These are phyloP conservation scores for Pedetes capensis DNA, from an alignment of 2,113 vertebrate genomes.

Conservation along the genomic window DNA sequence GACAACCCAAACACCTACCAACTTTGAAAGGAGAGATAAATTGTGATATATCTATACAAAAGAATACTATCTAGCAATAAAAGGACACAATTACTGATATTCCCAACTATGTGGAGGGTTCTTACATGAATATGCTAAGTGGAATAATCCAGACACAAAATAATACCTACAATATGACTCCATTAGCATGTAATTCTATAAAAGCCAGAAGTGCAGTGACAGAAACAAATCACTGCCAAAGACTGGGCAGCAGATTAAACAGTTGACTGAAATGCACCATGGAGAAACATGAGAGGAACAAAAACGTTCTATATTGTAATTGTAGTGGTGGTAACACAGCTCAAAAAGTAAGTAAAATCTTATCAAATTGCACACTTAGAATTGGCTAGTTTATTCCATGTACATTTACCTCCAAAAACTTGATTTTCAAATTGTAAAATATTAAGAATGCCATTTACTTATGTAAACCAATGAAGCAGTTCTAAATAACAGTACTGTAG, in stretches of 20 bases:
- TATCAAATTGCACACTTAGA: neutral
- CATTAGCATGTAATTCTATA: neutral
- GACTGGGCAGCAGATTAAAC: too few species aligned
- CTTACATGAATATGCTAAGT: neutral
- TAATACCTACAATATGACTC: neutral
- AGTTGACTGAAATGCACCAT: neutral
- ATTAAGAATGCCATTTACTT: neutral
- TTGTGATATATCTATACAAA: too few species aligned
- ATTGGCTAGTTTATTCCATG: neutral
- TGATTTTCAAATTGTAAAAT: neutral
- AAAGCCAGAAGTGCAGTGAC: too few species aligned
- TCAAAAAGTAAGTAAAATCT: neutral
- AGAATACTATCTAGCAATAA: neutral
- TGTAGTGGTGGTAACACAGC: neutral
- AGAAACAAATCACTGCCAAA: neutral
- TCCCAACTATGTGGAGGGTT: too few species aligned
- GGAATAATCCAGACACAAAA: neutral
- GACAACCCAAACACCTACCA: neutral
- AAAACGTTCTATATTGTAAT: neutral
- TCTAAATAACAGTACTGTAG: neutral
- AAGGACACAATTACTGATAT: too few species aligned
- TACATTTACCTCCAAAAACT: neutral
- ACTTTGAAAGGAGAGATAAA: neutral
- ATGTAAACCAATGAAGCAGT: neutral
- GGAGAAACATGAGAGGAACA: neutral